Base-by-base conservation (phyloP, 2,113 vertebrate genomes). In the Saccopteryx bilineata region DNA sequence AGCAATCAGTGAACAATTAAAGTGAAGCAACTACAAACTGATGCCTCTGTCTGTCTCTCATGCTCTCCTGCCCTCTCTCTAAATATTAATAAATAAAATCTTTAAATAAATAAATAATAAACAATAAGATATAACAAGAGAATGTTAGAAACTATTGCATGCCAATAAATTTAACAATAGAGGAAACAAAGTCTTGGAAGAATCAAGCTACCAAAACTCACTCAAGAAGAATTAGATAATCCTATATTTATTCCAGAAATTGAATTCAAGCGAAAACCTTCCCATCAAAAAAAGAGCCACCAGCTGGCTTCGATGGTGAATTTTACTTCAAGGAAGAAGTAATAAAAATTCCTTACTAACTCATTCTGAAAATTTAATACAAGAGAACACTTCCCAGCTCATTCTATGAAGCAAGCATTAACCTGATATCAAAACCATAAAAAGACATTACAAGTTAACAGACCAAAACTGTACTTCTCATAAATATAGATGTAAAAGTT, bases 141-240 rank as follows among this genome's bases (percentile, higher is more conserved):
- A 94, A 83, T 75, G 28, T 56, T 48, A 94, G 14, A 52, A 89
- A 75, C 7, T 75, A 89, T 13, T 66, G 7, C 68, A 75, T 60
- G 23, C 1, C 52, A 75, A 65, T 82, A 60, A 61, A 95, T 52
- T 28, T 95, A 54, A 78, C 28, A 56, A 85, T 65, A 80, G 21
- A 74, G 50, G 56, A 21, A 86, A 76, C 50, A 58, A 85, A 76
- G 52, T 60, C 24, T 87, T 68, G 75, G 58, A 79, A 85, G 46
- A 85, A 85, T 52, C 56, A 78, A 61, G 46, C 63, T 61, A 85
- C 66, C 60, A 66, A 92, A 92, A 68, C 39, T 87, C 28, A 86
- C 19, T 86, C 66, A 81, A 75, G 83, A 87, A 92, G 54, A 87
- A 87, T 52, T 17, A 87, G 60, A 87, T 75, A 81, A 87, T 24